These are phyloP conservation scores for Branchellion lobata DNA, from an alignment of 2,888 invertebrate genomes.

Conservation along the genomic window DNA sequence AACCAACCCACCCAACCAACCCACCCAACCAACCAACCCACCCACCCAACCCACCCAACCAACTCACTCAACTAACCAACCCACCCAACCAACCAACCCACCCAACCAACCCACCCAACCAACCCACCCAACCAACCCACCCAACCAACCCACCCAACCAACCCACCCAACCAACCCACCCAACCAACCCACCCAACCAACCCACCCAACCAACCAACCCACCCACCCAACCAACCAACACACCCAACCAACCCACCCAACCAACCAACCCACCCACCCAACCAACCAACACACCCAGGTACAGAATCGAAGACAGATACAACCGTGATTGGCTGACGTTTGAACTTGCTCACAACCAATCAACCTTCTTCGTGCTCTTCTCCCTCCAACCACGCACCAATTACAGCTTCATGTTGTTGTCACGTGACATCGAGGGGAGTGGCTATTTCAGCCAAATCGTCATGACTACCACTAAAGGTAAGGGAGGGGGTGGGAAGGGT, in stretches of 20 bases:
- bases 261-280: background rate
- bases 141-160: background rate
- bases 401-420: constrained; percentile 45
- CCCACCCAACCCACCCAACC: too few relatives aligned
- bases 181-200: too few relatives aligned
- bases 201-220: too few relatives aligned
- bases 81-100: background rate
- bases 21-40: too few relatives aligned
- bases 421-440: constrained; percentile 33
- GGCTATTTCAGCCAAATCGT: constrained; percentile 38
- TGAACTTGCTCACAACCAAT: constrained; percentile 8
- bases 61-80: too few relatives aligned
- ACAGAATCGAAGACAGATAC: constrained; percentile 27
- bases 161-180: too few relatives aligned
- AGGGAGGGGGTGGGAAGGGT: background rate
- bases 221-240: background rate
- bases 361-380: constrained; percentile 24
- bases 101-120: background rate
- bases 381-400: constrained; percentile 31
- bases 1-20: too few relatives aligned
- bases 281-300: constrained; percentile 2
- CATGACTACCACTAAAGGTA: constrained; percentile 19
- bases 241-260: background rate
- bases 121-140: background rate
- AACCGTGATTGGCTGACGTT: constrained; percentile 39